Evolutionary conservation across 2,797 vertebrate genomes (phyloP).

Genomic region (Lepilemur septentrionalis): DNA sequence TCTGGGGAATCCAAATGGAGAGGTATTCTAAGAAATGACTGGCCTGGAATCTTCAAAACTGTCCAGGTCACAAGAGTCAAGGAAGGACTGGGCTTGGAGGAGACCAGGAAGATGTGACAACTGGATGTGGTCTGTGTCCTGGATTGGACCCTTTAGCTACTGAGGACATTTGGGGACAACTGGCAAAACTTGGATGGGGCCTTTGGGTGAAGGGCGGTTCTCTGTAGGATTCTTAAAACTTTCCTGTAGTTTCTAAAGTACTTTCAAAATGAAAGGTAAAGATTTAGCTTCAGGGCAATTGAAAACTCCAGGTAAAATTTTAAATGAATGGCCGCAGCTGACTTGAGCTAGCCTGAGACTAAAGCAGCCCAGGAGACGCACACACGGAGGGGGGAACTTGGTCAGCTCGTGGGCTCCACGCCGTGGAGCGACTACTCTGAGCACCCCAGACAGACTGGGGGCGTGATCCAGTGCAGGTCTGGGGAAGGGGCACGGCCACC

Average conservation of each 20-base stretch:
- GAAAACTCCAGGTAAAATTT: not conserved
- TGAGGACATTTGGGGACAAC: not conserved
- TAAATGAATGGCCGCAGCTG: not conserved
- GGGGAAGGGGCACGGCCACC: too few relatives aligned
- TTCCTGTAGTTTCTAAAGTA: not conserved
- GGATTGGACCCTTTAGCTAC: too few relatives aligned
- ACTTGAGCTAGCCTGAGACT: not conserved
- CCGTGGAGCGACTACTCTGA: accelerated
- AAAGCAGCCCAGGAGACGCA: not conserved
- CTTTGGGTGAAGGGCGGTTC: not conserved
- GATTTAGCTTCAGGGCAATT: not conserved
- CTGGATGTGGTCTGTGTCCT: accelerated
- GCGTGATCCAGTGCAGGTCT: too few relatives aligned
- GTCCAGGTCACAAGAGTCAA: not conserved
- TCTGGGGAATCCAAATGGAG: not conserved
- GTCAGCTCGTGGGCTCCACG: accelerated
- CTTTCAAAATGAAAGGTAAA: not conserved
- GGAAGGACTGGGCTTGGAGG: not conserved
- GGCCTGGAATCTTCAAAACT: not conserved
- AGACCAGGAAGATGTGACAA: accelerated
- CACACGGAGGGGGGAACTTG: accelerated
- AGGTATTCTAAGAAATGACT: not conserved
- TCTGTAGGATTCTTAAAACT: not conserved
- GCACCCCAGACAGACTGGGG: accelerated
- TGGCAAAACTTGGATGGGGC: not conserved